These are phyloP conservation scores for Nyctereutes procyonoides DNA, from an alignment of 2,113 vertebrate species.

Conservation along the genomic window DNA sequence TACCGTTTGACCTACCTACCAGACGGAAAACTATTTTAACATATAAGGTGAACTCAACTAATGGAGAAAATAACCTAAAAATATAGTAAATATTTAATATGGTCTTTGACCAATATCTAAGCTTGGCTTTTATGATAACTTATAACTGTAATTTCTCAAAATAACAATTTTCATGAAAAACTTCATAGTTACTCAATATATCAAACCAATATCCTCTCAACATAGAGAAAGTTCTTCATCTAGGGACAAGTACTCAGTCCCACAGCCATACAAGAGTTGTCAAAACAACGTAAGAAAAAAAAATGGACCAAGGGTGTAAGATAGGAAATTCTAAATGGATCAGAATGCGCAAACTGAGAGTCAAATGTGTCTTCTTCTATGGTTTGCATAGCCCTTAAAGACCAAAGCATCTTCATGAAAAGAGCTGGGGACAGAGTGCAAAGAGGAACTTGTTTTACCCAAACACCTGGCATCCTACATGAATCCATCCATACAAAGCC, in stretches of 20 bases:
- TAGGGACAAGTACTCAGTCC: not conserved
- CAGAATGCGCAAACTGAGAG: not conserved
- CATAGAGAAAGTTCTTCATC: constrained; percentile 17
- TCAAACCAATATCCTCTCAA: constrained; percentile 23
- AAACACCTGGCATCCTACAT: not conserved
- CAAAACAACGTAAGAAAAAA: not conserved
- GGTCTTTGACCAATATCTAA: not conserved
- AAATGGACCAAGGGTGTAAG: not conserved
- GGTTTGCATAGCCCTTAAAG: not conserved
- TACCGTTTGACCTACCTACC: not conserved
- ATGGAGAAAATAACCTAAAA: not conserved
- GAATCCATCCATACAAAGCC: not conserved
- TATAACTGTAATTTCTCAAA: constrained; percentile 52
- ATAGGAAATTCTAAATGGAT: not conserved
- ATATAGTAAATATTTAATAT: not conserved
- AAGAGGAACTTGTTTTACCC: not conserved
- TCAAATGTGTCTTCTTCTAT: not conserved
- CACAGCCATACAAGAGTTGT: not conserved
- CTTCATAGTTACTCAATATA: not conserved
- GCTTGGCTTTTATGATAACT: constrained; percentile 24
- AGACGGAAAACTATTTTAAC: constrained; percentile 11
- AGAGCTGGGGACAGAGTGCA: not conserved
- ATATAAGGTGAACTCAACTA: not conserved
- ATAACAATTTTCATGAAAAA: constrained; percentile 28
- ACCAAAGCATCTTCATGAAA: not conserved